These are phyloP conservation scores for Amblyornis subalaris DNA, from an alignment of 2,113 vertebrate species.

Conservation along the genomic window DNA sequence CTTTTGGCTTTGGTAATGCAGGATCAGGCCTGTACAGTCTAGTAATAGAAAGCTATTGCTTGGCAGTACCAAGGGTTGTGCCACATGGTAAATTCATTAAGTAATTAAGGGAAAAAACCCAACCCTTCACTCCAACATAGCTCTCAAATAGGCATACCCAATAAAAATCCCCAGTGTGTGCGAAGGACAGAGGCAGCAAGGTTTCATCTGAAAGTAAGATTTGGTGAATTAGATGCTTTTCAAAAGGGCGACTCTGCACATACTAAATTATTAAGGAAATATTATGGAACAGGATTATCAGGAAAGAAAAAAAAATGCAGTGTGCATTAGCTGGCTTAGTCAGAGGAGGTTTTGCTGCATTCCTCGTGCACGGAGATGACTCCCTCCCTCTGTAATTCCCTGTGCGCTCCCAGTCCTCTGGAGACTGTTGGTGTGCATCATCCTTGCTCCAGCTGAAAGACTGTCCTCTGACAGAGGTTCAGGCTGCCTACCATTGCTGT, in stretches of 20 bases:
- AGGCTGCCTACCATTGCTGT: background rate
- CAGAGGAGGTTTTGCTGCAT: slow-evolving; percentile 59
- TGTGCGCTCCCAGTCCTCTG: slow-evolving; percentile 19
- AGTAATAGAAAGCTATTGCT: slow-evolving; percentile 27
- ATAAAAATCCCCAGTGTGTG: background rate
- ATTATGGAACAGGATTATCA: slow-evolving; percentile 37
- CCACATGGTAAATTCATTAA: slow-evolving; percentile 12
- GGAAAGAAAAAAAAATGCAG: background rate
- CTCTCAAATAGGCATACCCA: background rate
- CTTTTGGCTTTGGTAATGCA: background rate
- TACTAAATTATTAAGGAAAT: slow-evolving; percentile 43
- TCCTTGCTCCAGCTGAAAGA: background rate
- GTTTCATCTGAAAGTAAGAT: background rate
- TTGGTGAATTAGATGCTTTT: background rate
- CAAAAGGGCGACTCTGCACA: background rate
- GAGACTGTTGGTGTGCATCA: slow-evolving; percentile 37
- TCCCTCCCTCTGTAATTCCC: slow-evolving; percentile 56
- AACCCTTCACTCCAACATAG: background rate
- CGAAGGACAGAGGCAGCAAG: background rate
- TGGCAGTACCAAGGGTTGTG: slow-evolving; percentile 5
- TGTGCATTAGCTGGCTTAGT: slow-evolving; percentile 14
- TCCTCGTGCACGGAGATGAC: background rate
- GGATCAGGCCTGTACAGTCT: background rate
- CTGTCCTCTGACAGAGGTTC: background rate
- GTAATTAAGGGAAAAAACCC: background rate